A percentile compares a stretch with the other conserved stretches of the same genome.
Evolutionary conservation across 2,113 vertebrate species (phyloP).

Genomic region (Anguilla japonica): DNA sequence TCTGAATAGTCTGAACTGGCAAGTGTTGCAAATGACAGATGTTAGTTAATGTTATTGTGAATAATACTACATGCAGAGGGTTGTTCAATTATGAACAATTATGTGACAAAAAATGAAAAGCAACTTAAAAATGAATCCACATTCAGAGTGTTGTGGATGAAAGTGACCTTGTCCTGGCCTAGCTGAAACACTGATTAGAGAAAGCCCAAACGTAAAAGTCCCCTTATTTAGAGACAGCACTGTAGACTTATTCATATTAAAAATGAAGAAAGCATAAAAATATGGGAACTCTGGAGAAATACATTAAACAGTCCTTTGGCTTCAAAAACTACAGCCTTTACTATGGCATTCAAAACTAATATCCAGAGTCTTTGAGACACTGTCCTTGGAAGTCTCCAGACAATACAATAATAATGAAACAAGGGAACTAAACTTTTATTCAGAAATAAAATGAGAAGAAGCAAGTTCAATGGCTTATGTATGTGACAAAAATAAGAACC

Average conservation of each 20-base stretch:
- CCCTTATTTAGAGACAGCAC: background rate
- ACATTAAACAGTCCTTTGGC: background rate
- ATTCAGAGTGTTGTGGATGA: background rate
- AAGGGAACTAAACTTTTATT: slow-evolving; percentile 42
- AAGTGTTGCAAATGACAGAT: background rate
- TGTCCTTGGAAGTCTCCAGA: background rate
- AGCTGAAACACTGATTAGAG: background rate
- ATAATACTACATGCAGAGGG: background rate
- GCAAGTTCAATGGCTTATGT: slow-evolving; percentile 64
- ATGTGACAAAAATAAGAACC: slow-evolving; percentile 58
- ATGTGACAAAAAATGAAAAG: background rate
- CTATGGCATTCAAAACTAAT: background rate
- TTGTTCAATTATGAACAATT: background rate
- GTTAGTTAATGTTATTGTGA: background rate
- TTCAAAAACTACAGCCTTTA: background rate
- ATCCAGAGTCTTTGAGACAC: background rate
- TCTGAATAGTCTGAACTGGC: background rate
- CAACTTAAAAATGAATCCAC: slow-evolving; percentile 2
- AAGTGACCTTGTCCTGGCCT: background rate
- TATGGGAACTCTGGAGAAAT: background rate
- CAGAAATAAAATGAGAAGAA: slow-evolving; percentile 57
- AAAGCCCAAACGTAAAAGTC: background rate
- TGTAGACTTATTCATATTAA: background rate
- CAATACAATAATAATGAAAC: background rate
- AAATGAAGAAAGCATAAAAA: background rate